Evolutionary conservation across 1,140 invertebrate genomes (phyloP).

Genomic region (Xylocopa sonorina): DNA sequence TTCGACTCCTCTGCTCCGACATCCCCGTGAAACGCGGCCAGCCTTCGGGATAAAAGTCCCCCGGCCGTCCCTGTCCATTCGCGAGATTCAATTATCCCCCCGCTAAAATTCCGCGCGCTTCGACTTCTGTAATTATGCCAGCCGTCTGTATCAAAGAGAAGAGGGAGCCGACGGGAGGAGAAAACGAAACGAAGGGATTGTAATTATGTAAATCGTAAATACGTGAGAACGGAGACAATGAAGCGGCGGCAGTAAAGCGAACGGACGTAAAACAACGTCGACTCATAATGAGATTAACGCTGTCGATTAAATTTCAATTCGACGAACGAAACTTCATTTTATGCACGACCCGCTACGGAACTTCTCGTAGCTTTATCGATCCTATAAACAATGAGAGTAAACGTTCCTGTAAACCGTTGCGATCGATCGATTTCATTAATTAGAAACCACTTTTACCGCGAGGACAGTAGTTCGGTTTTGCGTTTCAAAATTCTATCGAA

Average conservation of each 20-base stretch:
- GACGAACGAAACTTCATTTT: constrained; percentile 6
- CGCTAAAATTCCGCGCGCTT: background rate
- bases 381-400: background rate
- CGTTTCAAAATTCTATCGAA: background rate
- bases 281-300: constrained; percentile 10
- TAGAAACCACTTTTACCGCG: background rate
- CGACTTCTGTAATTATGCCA: background rate
- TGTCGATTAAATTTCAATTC: constrained; percentile 25
- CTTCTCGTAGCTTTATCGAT: background rate
- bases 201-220: constrained; percentile 10
- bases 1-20: background rate
- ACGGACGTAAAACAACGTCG: background rate
- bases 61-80: too few relatives aligned
- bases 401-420: too few relatives aligned
- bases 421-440: background rate
- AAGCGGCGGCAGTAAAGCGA: background rate
- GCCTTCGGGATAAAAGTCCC: background rate
- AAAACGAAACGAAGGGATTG: background rate
- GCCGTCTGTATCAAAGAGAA: background rate
- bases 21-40: background rate
- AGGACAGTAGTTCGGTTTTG: too few relatives aligned
- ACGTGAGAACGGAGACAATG: constrained; percentile 5
- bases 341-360: background rate
- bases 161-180: background rate
- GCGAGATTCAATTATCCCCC: constrained; percentile 14